phyloP scores from a whole-genome alignment of 2,888 invertebrate species.

The Agriopis aurantiaria region DNA sequence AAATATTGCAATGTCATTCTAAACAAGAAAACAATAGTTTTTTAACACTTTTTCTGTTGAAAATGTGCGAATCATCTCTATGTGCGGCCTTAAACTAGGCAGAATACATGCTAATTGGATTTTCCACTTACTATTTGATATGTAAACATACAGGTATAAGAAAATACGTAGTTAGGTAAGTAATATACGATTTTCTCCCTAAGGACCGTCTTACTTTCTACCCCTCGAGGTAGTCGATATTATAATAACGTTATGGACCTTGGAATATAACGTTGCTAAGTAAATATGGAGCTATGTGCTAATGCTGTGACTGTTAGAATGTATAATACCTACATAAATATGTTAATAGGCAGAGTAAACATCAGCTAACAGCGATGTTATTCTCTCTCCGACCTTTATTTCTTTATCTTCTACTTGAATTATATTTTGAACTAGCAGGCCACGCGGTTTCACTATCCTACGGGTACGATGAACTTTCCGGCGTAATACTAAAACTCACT shows the following conservation, averaged over 20 bases:
- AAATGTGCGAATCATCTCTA: not conserved
- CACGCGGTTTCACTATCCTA: not conserved
- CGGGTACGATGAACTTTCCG: no score
- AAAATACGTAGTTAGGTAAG: slow-evolving; percentile 7
- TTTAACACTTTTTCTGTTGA: no score
- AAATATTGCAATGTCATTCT: no score
- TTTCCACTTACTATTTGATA: slow-evolving; percentile 24
- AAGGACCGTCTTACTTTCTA: slow-evolving; percentile 52
- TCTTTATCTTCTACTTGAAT: slow-evolving; percentile 46
- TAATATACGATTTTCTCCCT: slow-evolving; percentile 40
- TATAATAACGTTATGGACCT: slow-evolving; percentile 34
- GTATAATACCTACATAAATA: slow-evolving; percentile 38
- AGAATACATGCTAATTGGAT: slow-evolving; percentile 21
- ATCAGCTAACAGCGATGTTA: slow-evolving; percentile 32
- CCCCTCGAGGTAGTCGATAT: slow-evolving; percentile 43
- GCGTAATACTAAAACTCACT: no score
- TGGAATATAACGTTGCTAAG: slow-evolving; percentile 34
- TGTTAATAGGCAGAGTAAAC: slow-evolving; percentile 44
- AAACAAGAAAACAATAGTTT: no score
- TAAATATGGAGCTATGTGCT: slow-evolving; percentile 37
- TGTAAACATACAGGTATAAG: slow-evolving; percentile 14
- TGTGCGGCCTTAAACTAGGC: slow-evolving; percentile 1
- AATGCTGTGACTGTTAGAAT: slow-evolving; percentile 29
- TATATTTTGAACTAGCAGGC: slow-evolving; percentile 1
- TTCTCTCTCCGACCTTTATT: slow-evolving; percentile 46